Percentiles rank a stretch among this genome's conserved stretches.
These are phyloP conservation scores for Mayetiola destructor DNA, from an alignment of 2,888 invertebrate genomes.

Conservation along the genomic window DNA sequence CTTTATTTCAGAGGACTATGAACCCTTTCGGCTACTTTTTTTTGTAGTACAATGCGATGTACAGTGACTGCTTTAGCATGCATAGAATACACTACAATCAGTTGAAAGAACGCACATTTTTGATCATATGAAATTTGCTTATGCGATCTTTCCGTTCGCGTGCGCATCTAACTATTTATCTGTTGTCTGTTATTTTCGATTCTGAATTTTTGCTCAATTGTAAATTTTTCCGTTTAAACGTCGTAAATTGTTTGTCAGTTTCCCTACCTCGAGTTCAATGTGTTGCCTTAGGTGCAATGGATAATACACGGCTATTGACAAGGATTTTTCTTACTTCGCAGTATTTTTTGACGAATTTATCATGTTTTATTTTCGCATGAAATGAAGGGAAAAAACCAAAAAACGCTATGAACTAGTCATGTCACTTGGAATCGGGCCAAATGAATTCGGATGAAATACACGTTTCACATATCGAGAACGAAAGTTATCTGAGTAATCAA, in stretches of 20 bases:
- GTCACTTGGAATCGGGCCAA: background rate
- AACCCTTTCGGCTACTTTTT: too few relatives aligned
- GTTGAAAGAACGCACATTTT: slow-evolving; percentile 2
- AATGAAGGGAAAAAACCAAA: too few relatives aligned
- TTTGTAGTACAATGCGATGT: background rate
- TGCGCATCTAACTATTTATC: background rate
- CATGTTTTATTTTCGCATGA: too few relatives aligned
- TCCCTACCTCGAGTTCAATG: slow-evolving; percentile 12
- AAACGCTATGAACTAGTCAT: too few relatives aligned
- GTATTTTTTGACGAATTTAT: too few relatives aligned
- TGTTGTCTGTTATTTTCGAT: background rate
- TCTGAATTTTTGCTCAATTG: background rate
- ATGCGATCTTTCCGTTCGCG: background rate
- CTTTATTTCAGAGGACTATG: too few relatives aligned
- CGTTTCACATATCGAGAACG: too few relatives aligned
- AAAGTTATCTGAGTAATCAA: too few relatives aligned
- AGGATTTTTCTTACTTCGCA: background rate
- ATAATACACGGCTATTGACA: too few relatives aligned
- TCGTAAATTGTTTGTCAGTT: too few relatives aligned
- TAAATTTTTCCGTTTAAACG: background rate
- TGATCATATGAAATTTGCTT: background rate
- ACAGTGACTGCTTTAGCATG: background rate
- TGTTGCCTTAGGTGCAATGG: too few relatives aligned
- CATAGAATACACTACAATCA: background rate
- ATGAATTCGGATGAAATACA: background rate